Base-by-base conservation (phyloP, 1,140 invertebrate genomes). In the Panagrolaimus sp. region DNA sequence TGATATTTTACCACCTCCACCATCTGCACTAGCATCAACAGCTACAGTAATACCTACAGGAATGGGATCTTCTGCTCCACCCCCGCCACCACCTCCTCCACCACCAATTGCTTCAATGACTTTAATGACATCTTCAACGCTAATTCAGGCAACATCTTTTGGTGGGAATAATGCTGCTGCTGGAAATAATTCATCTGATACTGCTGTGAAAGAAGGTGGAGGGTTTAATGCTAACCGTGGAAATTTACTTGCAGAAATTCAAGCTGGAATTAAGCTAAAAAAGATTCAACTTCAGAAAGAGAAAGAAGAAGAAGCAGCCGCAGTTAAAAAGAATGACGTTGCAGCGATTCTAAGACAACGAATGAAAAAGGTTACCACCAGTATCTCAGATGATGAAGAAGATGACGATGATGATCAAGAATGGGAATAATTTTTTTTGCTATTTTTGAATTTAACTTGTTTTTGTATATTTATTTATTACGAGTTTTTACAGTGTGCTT, bases 261-360 rank as follows among this genome's bases (percentile, higher is more conserved):
- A 62, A 4, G 53, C 63, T 16, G 74, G 74, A 65, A 38, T 51
- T 8, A 66, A 76, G 27, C 66, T 76, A 9, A 66, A 51, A 44
- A 76, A 76, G 47, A 66, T 61, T 1, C 48, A 70, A 38, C 5
- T 65, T 16, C 65, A 72, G 14, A 65, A 72, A 46, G 73, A 72
- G 44, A 45, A 57, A 44, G 68, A 51, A 46, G 67, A 70, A 23
- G 71, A 76, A 44, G 46, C 47, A 7, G 51, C 44, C 9, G 71
- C 74, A 5, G 27, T 47, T 11, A 71, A 70, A n/a, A 14, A 43
- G 11, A 69, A 76, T 38, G 65, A 76, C 44, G 73, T 76, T 4
- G 74, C 74, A 0, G 74, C 71, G 1, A 73, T 76, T 71, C 46
- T 76, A 25, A 27, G 62, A 23, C 42, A 66, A 31, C n/a, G 74